Evolutionary conservation across 2,888 invertebrate species (phyloP).

Genomic region (Molorchus minor): DNA sequence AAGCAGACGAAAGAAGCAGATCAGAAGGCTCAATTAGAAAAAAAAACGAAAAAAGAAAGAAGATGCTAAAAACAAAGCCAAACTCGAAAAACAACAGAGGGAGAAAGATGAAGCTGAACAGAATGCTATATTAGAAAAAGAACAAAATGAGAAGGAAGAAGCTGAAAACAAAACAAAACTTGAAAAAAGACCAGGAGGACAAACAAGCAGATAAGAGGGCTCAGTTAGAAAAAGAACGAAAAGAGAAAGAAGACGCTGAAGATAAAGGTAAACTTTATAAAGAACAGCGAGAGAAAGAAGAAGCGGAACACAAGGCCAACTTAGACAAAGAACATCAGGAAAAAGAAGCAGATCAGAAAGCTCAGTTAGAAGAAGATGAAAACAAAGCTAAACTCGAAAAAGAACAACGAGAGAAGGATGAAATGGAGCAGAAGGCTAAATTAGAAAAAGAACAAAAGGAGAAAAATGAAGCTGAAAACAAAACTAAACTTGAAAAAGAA

Average conservation of each 20-base stretch:
- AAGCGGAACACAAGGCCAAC: not conserved
- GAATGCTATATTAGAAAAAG: constrained; percentile 32
- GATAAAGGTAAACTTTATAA: not conserved
- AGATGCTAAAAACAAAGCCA: constrained; percentile 24
- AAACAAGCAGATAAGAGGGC: not conserved
- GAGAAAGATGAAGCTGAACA: constrained; percentile 34
- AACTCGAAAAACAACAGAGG: constrained; percentile 37
- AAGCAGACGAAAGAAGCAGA: constrained; percentile 32
- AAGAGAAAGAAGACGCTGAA: constrained; percentile 34
- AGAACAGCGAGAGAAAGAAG: not conserved
- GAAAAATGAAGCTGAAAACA: constrained; percentile 34
- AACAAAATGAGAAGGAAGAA: constrained; percentile 33
- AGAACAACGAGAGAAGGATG: constrained; percentile 32
- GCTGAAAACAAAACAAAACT: constrained; percentile 23
- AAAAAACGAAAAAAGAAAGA: constrained; percentile 30
- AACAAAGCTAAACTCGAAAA: constrained; percentile 35
- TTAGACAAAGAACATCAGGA: constrained; percentile 22
- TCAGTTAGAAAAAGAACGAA: constrained; percentile 21
- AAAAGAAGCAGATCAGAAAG: constrained; percentile 29
- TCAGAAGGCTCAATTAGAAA: constrained; percentile 33
- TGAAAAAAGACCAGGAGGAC: not conserved
- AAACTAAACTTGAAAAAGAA: not conserved
- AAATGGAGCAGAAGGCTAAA: constrained; percentile 32
- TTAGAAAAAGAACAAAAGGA: constrained; percentile 33
- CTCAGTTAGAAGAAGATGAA: constrained; percentile 32